Percentiles rank a stretch among this genome's conserved stretches.
phyloP scores from a whole-genome alignment of 2,888 invertebrate genomes.

The Salticus scenicus region DNA sequence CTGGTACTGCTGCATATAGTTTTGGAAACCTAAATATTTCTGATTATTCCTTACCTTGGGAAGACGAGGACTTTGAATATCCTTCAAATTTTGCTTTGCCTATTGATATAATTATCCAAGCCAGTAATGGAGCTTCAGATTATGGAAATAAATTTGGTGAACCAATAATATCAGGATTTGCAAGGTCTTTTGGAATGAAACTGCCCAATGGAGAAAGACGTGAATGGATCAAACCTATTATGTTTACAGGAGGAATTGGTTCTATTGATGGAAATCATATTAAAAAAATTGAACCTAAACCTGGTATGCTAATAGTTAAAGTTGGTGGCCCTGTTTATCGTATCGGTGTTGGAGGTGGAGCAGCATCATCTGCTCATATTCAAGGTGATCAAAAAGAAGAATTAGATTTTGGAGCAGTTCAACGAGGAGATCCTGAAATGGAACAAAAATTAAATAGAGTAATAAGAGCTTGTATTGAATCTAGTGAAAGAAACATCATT shows the following conservation, averaged over 20 bases:
- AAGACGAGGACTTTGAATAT: slow-evolving; percentile 84
- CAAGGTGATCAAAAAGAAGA: slow-evolving; percentile 91
- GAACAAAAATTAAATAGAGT: slow-evolving; percentile 96
- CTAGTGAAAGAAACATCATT: slow-evolving; percentile 82
- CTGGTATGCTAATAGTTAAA: slow-evolving; percentile 92
- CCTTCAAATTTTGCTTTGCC: slow-evolving; percentile 93
- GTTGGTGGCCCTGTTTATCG: slow-evolving; percentile 97
- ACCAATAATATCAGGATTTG: slow-evolving; percentile 93
- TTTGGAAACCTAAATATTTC: slow-evolving; percentile 94
- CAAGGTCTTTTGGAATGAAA: slow-evolving; percentile 89
- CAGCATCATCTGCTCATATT: slow-evolving; percentile 95
- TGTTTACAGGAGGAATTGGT: slow-evolving; percentile 98
- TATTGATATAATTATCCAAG: slow-evolving; percentile 92
- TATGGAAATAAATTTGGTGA: slow-evolving; percentile 99
- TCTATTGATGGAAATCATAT: slow-evolving; percentile 87
- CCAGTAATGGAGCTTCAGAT: slow-evolving; percentile 98
- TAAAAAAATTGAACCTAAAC: slow-evolving; percentile 84
- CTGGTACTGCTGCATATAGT: slow-evolving; percentile 96
- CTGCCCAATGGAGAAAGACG: slow-evolving; percentile 81
- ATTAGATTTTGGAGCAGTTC: slow-evolving; percentile 96
- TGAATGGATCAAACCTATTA: slow-evolving; percentile 98
- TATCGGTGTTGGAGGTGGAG: slow-evolving; percentile 98
- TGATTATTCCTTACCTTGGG: slow-evolving; percentile 91
- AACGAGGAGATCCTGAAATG: slow-evolving; percentile 98
- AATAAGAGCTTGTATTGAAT: slow-evolving; percentile 92